A percentile compares a stretch with the other conserved stretches of the same genome.
phyloP scores from a whole-genome alignment of 2,113 vertebrate genomes.

The Terrapene triunguis region DNA sequence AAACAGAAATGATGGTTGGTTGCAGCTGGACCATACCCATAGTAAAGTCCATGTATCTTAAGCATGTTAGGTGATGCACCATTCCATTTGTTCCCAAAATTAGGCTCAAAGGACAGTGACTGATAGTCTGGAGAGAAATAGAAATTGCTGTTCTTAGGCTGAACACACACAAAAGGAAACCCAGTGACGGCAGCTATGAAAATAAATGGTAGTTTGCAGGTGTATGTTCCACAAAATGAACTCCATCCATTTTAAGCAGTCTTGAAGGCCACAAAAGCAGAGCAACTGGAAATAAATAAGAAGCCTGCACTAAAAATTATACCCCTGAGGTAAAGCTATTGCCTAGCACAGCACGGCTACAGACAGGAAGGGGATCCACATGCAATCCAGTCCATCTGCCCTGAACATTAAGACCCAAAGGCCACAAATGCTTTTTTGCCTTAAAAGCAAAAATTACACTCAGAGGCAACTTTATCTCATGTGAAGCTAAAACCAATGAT shows the following conservation, averaged over 20 bases:
- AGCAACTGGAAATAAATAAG: neutral
- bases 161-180: neutral
- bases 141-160: neutral
- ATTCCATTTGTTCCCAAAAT: neutral
- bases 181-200: neutral
- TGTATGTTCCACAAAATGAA: conserved; percentile 6
- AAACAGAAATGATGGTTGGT: neutral
- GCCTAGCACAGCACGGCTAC: neutral
- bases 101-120: conserved; percentile 28
- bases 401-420: neutral
- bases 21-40: neutral
- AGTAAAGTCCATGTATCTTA: neutral
- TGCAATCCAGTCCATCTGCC: neutral
- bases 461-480: rapidly evolving
- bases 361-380: neutral
- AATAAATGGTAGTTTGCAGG: conserved; percentile 34
- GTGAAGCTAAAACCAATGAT: neutral
- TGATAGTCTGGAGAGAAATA: neutral
- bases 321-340: neutral
- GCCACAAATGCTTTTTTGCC: neutral
- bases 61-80: conserved; percentile 33
- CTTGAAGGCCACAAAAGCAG: neutral
- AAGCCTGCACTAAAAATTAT: neutral
- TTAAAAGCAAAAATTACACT: neutral
- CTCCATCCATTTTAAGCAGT: conserved; percentile 35